Conservation (phyloP, 2,797 vertebrate genomes). For the Paratrypauchen microcephalus region DNA sequence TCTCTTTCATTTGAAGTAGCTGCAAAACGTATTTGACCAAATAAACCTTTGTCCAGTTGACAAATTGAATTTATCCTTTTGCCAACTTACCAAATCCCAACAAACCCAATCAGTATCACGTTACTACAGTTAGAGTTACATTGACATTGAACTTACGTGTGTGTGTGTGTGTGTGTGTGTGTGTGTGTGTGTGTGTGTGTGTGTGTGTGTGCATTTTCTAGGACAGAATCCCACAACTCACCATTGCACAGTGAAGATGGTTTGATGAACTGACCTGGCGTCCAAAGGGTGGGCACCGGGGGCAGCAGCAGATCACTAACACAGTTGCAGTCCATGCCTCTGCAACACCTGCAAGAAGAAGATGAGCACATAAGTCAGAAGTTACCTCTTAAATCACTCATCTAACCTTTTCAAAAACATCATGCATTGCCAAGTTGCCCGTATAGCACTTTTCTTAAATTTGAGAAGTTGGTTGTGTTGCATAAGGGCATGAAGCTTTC, state of each 20-base stretch:
- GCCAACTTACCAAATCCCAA: neutral
- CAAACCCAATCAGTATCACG: neutral
- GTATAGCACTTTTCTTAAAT: slow-evolving; percentile 18
- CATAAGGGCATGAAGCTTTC: slow-evolving; percentile 53
- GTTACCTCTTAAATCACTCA: neutral
- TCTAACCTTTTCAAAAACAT: neutral
- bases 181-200: neutral
- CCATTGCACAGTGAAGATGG: slow-evolving; percentile 7
- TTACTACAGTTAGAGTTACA: neutral
- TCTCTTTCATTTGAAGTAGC: too few relatives aligned
- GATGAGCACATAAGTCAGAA: neutral
- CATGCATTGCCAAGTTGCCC: neutral
- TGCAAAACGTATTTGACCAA: too few relatives aligned
- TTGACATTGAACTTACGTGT: neutral
- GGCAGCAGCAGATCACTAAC: slow-evolving; percentile 92
- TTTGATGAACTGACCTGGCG: slow-evolving; percentile 80
- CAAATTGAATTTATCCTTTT: too few relatives aligned
- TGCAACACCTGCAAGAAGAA: slow-evolving; percentile 69
- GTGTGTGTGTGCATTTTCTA: neutral
- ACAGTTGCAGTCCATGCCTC: slow-evolving; percentile 93
- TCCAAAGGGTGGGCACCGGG: slow-evolving; percentile 91
- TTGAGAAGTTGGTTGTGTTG: slow-evolving; percentile 42
- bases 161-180: too few relatives aligned
- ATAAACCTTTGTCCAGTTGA: too few relatives aligned
- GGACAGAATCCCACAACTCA: slow-evolving; percentile 2